Evolutionary conservation across 2,888 invertebrate species (phyloP).

Genomic region (Drosophila suboccidentalis): DNA sequence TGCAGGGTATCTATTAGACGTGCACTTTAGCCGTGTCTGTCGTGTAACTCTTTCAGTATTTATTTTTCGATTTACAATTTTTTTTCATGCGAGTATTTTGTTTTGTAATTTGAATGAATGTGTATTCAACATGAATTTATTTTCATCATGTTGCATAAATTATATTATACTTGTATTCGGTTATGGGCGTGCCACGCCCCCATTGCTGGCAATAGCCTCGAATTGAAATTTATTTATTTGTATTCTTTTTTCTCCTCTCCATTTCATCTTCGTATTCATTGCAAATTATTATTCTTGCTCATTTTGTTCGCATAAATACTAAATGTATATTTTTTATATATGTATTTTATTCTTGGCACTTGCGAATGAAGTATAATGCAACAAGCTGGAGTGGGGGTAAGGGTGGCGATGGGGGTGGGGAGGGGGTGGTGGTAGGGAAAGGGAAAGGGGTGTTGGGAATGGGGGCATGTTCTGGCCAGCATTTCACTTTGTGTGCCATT

Average conservation of each 20-base stretch:
- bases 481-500: slow-evolving; percentile 26
- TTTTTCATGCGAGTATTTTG: background rate
- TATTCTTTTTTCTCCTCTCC: background rate
- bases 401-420: background rate
- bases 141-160: slow-evolving; percentile 52
- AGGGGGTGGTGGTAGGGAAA: background rate
- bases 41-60: slow-evolving; percentile 14
- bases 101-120: slow-evolving; percentile 27
- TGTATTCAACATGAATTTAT: slow-evolving; percentile 33
- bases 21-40: background rate
- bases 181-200: background rate
- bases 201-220: background rate
- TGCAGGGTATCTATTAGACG: background rate
- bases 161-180: slow-evolving; percentile 17
- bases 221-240: slow-evolving; percentile 6
- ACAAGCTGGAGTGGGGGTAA: background rate
- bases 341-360: slow-evolving; percentile 32
- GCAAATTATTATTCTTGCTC: slow-evolving; percentile 46
- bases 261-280: slow-evolving; percentile 32
- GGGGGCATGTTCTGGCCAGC: slow-evolving; percentile 10
- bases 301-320: slow-evolving; percentile 24
- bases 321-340: slow-evolving; percentile 10
- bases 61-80: slow-evolving; percentile 17
- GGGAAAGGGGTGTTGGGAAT: background rate
- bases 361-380: slow-evolving; percentile 36